Evolutionary conservation across 2,797 vertebrate species (phyloP).

Genomic region (Rhinogobio ventralis): DNA sequence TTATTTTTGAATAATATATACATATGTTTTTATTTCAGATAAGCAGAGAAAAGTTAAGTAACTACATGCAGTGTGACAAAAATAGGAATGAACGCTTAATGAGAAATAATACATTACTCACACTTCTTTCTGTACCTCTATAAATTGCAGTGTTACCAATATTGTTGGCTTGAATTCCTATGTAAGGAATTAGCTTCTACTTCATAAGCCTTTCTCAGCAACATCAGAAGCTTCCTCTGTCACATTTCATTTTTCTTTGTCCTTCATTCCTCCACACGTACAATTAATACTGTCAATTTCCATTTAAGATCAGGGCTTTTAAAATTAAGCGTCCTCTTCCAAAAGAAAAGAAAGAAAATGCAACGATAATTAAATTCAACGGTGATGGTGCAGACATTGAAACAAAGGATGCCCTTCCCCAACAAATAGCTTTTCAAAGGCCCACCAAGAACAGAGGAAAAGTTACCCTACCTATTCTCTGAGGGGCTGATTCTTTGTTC

Average conservation of each 20-base stretch:
- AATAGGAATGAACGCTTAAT: neutral
- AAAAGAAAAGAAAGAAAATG: conserved; percentile 47
- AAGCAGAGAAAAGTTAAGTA: neutral
- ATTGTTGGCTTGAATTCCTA: conserved; percentile 7
- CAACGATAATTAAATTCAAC: conserved; percentile 56
- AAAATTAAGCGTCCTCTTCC: conserved; percentile 50
- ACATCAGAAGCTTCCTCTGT: conserved; percentile 38
- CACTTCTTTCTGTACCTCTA: neutral
- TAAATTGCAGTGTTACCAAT: neutral
- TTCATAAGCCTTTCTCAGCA: conserved; percentile 30
- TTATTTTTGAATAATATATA: too few species aligned
- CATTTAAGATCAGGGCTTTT: conserved; percentile 51
- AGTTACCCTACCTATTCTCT: conserved; percentile 70
- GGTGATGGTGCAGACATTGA: conserved; percentile 68
- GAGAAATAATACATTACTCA: neutral
- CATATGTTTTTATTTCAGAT: too few species aligned
- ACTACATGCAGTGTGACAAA: neutral
- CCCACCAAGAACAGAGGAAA: conserved; percentile 67
- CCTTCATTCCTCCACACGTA: conserved; percentile 26
- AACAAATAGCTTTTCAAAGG: conserved; percentile 74
- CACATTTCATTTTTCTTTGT: conserved; percentile 44
- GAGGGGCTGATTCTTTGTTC: conserved; percentile 78
- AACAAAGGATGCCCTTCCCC: conserved; percentile 72
- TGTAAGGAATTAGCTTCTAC: neutral
- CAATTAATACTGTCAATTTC: conserved; percentile 55